Conservation (phyloP, 2,888 invertebrate species). For the Sinodicranocentrus sp. region DNA sequence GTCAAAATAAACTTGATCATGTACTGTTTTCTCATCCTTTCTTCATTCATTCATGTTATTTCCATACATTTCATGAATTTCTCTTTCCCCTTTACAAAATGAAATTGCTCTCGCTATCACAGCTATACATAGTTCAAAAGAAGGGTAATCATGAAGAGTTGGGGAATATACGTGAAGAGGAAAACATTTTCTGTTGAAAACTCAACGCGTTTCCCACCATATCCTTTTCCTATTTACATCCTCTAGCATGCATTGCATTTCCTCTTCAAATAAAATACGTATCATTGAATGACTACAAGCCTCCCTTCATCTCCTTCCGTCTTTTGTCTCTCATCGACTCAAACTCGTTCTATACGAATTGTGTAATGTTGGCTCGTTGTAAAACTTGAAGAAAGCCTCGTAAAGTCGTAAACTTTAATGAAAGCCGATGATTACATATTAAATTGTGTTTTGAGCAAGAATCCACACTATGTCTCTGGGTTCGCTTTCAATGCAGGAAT, state of each 20-base stretch:
- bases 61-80: constrained; percentile 35
- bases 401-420: constrained; percentile 14
- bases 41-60: constrained; percentile 34
- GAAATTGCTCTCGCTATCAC: not conserved
- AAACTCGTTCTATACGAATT: no score
- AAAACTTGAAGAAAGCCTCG: constrained; percentile 1
- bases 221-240: constrained; percentile 3
- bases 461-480: no score
- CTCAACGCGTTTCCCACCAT: not conserved
- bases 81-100: constrained; percentile 9
- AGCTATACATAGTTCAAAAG: not conserved
- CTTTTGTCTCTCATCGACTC: no score
- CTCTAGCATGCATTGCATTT: constrained; percentile 2
- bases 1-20: constrained; percentile 47
- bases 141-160: not conserved
- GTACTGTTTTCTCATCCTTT: constrained; percentile 10
- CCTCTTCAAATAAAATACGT: not conserved
- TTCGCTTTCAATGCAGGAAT: no score
- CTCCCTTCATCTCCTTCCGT: not conserved
- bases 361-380: not conserved
- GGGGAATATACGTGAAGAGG: not conserved
- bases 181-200: not conserved
- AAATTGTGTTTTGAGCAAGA: constrained; percentile 3
- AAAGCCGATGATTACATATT: not conserved
- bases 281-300: not conserved